Conservation (phyloP, 2,888 invertebrate species). For the Physocephala rufipes region DNA sequence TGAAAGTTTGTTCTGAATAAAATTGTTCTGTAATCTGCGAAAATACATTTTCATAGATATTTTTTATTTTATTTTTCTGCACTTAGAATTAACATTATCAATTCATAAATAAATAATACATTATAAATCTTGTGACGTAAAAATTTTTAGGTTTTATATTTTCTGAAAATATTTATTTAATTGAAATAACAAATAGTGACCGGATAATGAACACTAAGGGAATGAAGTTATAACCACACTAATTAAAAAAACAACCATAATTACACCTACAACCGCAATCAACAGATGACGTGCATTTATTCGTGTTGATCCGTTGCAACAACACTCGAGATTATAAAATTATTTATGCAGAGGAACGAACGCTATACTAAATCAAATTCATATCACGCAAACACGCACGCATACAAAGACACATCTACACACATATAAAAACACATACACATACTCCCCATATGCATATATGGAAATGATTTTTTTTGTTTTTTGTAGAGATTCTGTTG, state of each 20-base stretch:
- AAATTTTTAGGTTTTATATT: too few species aligned
- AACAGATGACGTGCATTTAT: not conserved
- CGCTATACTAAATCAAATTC: not conserved
- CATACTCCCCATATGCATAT: not conserved
- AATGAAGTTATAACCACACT: not conserved
- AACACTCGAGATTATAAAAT: conserved; percentile 11
- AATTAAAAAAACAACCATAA: not conserved
- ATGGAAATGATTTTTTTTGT: not conserved
- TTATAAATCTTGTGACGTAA: too few species aligned
- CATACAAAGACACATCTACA: not conserved
- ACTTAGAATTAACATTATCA: too few species aligned
- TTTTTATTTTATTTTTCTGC: too few species aligned
- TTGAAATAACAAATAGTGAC: not conserved
- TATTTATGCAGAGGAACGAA: conserved; percentile 18
- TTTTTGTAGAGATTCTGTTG: not conserved
- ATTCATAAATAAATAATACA: too few species aligned
- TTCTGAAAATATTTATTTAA: not conserved
- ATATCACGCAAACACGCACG: conserved; percentile 4
- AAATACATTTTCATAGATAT: too few species aligned
- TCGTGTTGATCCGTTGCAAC: not conserved
- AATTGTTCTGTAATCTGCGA: too few species aligned
- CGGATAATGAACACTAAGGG: too few species aligned
- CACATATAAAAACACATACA: not conserved
- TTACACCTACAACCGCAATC: not conserved
- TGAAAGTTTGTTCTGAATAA: too few species aligned